A percentile compares a stretch with the other conserved stretches of the same genome.
These are phyloP conservation scores for Celastrina argiolus DNA, from an alignment of 2,888 invertebrate species.

Conservation along the genomic window DNA sequence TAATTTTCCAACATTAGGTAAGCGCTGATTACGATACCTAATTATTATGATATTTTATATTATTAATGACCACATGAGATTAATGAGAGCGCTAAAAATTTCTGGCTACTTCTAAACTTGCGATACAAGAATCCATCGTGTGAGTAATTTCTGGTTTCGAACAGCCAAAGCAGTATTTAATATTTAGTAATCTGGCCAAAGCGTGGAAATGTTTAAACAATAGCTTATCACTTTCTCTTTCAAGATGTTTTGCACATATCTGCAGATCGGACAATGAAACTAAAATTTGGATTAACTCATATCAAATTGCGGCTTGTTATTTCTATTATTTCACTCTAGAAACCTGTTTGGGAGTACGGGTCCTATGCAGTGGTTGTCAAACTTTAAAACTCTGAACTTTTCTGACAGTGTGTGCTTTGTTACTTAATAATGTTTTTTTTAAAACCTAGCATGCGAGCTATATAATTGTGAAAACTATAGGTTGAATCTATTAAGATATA, in stretches of 20 bases:
- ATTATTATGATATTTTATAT: too few relatives aligned
- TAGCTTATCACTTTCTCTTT: not conserved
- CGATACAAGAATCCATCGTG: not conserved
- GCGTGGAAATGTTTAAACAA: not conserved
- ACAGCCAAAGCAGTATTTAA: too few relatives aligned
- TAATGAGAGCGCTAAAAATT: too few relatives aligned
- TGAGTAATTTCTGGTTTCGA: not conserved
- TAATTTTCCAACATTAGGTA: too few relatives aligned
- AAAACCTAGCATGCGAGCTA: too few relatives aligned
- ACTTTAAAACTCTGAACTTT: constrained; percentile 33
- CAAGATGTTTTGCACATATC: not conserved
- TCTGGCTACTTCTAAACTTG: not conserved
- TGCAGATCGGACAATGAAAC: constrained; percentile 30
- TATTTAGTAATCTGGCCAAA: not conserved
- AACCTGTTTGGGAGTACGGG: constrained; percentile 64
- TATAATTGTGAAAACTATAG: not conserved
- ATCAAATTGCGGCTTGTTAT: constrained; percentile 50
- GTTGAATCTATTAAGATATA: not conserved
- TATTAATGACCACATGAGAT: too few relatives aligned
- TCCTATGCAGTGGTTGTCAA: constrained; percentile 51
- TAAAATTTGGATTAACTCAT: constrained; percentile 58
- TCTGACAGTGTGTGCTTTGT: not conserved
- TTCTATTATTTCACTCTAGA: constrained; percentile 47
- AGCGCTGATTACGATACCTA: too few relatives aligned
- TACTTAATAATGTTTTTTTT: not conserved